phyloP scores from a whole-genome alignment of 2,797 vertebrate species.

The Anableps anableps region DNA sequence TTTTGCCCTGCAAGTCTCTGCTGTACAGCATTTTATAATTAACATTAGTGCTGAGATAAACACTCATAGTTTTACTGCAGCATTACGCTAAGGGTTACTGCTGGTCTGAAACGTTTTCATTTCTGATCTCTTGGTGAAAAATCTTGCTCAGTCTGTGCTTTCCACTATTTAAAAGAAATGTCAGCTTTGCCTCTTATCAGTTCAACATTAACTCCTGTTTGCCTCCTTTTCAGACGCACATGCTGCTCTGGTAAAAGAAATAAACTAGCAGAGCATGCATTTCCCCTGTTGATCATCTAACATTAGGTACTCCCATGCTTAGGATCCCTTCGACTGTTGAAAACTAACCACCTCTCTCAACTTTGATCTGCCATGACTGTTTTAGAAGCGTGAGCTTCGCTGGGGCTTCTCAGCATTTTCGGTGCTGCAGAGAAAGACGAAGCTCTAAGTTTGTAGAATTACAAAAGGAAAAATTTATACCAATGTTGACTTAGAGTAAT shows the following conservation, averaged over 20 bases:
- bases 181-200: background rate
- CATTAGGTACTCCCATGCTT: background rate
- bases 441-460: background rate
- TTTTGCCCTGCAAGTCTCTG: background rate
- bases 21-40: background rate
- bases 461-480: background rate
- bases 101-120: background rate
- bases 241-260: background rate
- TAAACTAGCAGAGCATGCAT: too few relatives aligned
- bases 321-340: background rate
- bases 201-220: conserved; percentile 10
- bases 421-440: background rate
- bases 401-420: background rate
- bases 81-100: background rate
- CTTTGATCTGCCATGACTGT: background rate
- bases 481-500: background rate
- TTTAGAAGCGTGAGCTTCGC: background rate
- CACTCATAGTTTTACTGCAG: background rate
- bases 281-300: background rate
- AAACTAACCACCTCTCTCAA: background rate
- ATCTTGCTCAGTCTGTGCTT: background rate
- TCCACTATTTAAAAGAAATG: background rate
- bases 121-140: background rate
- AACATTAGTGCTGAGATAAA: background rate
- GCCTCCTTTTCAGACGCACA: background rate